Percentiles rank a stretch among this genome's conserved stretches.
Evolutionary conservation across 2,888 invertebrate genomes (phyloP).

Genomic region (Troides aeacus): DNA sequence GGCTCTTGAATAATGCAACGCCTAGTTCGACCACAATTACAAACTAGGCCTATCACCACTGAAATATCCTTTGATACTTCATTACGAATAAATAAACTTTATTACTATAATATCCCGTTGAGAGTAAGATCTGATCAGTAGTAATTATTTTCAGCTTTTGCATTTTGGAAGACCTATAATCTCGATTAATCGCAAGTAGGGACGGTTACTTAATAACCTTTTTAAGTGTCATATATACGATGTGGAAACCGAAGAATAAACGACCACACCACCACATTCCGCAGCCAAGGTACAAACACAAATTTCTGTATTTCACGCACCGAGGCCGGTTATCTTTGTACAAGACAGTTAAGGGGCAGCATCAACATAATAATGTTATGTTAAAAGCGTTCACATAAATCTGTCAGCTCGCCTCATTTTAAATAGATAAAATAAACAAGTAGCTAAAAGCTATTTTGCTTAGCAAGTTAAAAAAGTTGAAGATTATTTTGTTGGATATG

Average conservation of each 20-base stretch:
- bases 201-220: background rate
- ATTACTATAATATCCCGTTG: too few species aligned
- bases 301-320: slow-evolving; percentile 31
- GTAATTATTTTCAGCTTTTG: too few species aligned
- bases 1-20: too few species aligned
- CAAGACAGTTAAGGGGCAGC: slow-evolving; percentile 15
- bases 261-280: background rate
- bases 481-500: slow-evolving; percentile 1
- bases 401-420: slow-evolving; percentile 44
- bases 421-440: slow-evolving; percentile 40
- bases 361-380: slow-evolving; percentile 36
- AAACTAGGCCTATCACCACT: too few species aligned
- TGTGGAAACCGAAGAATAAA: background rate
- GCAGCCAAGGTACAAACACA: background rate
- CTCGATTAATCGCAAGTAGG: background rate
- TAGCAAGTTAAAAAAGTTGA: slow-evolving; percentile 11
- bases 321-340: slow-evolving; percentile 27
- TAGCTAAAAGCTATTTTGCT: slow-evolving; percentile 10
- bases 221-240: background rate
- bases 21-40: too few species aligned
- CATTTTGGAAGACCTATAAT: background rate
- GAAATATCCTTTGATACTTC: too few species aligned
- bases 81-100: too few species aligned
- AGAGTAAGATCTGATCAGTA: too few species aligned
- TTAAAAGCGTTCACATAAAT: slow-evolving; percentile 51